These are phyloP conservation scores for Anthopleura sola DNA, from an alignment of 64 coral and sea anemone species.

Conservation along the genomic window DNA sequence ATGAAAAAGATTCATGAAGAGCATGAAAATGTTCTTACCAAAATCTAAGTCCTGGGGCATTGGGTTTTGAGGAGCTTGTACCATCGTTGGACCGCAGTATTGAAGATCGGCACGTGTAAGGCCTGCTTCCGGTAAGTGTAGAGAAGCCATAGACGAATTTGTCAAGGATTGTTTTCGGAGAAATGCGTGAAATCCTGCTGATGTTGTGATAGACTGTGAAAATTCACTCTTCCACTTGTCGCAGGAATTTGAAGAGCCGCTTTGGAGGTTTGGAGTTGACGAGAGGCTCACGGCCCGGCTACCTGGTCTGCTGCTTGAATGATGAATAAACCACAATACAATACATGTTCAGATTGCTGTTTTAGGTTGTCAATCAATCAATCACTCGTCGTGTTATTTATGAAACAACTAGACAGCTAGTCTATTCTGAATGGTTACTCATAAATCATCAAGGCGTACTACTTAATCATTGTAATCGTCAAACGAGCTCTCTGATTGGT, in stretches of 20 bases:
- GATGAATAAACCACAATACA: conserved; percentile 12
- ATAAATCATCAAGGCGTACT: conserved; percentile 69
- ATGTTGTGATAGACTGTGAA: conserved; percentile 35
- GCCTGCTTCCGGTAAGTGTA: conserved; percentile 39
- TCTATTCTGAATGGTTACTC: conserved; percentile 43
- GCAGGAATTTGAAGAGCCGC: background rate
- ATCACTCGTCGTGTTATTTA: conserved; percentile 62
- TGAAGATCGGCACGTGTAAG: conserved; percentile 50
- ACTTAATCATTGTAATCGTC: conserved; percentile 56
- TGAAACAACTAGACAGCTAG: conserved; percentile 58
- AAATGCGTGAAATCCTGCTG: conserved; percentile 20
- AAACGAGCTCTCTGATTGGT: conserved; percentile 45
- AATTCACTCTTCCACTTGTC: conserved; percentile 19
- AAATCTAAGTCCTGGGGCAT: conserved; percentile 57
- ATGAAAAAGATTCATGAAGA: background rate
- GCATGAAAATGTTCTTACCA: conserved; percentile 21
- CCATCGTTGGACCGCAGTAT: conserved; percentile 29
- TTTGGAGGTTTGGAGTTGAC: background rate
- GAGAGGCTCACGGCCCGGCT: background rate
- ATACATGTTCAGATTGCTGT: conserved; percentile 10
- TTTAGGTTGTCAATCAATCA: conserved; percentile 42
- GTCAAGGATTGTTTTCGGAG: background rate
- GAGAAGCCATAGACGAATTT: conserved; percentile 14
- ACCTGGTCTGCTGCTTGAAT: background rate
- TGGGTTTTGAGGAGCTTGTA: conserved; percentile 19